Conservation (phyloP, 37 sponge, comb jelly and placozoan species). For the Eunapius fragilis region DNA sequence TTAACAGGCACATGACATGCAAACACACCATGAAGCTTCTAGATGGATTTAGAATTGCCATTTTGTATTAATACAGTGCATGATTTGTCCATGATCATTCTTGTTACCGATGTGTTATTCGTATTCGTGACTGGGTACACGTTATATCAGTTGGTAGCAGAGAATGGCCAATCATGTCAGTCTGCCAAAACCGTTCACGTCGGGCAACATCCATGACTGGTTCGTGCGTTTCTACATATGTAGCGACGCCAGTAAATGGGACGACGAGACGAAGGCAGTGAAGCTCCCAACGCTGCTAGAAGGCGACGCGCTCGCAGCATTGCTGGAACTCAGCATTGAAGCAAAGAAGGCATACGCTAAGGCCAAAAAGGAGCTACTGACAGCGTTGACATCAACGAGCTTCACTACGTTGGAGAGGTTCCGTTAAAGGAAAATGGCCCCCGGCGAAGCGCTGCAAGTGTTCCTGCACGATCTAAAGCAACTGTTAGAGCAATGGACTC, state of each 20-base stretch:
- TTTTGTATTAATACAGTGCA: too few relatives aligned
- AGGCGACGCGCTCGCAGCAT: background rate
- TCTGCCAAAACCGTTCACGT: slow-evolving; percentile 26
- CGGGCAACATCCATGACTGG: slow-evolving; percentile 13
- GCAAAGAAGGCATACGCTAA: background rate
- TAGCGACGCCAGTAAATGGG: background rate
- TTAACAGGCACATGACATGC: too few relatives aligned
- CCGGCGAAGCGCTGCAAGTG: slow-evolving; percentile 38
- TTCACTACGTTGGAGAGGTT: slow-evolving; percentile 46
- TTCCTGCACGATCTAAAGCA: slow-evolving; percentile 50
- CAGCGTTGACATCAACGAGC: background rate
- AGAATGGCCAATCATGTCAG: slow-evolving; percentile 24
- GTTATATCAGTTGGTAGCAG: slow-evolving; percentile 69
- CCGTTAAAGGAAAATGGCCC: slow-evolving; percentile 22
- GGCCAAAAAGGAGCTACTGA: background rate
- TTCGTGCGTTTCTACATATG: slow-evolving; percentile 3
- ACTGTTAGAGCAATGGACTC: slow-evolving; percentile 38
- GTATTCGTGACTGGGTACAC: background rate
- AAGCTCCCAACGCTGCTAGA: background rate
- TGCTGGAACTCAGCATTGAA: slow-evolving; percentile 31
- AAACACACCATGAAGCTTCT: too few relatives aligned
- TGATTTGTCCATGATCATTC: too few relatives aligned
- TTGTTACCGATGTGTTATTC: too few relatives aligned
- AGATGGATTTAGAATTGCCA: too few relatives aligned
- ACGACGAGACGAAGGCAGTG: background rate